Evolutionary conservation across 2,797 vertebrate species (phyloP).

Genomic region (Cyclura pinguis): DNA sequence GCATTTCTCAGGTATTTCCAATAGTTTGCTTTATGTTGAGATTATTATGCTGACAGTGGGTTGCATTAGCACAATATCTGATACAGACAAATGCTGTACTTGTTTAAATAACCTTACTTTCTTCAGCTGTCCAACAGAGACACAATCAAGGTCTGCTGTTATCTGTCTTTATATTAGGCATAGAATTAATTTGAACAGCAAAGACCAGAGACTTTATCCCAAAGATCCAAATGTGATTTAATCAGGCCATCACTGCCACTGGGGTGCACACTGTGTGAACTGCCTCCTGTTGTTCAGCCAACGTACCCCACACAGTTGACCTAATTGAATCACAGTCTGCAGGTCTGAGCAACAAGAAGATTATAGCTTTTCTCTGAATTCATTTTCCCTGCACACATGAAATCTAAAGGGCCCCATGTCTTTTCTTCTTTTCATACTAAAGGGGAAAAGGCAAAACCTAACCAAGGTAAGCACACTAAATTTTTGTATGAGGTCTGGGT

Average conservation of each 20-base stretch:
- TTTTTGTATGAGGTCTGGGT: background rate
- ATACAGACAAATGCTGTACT: slow-evolving; percentile 17
- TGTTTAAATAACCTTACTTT: slow-evolving; percentile 59
- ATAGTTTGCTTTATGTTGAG: slow-evolving; percentile 47
- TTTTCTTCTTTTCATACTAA: background rate
- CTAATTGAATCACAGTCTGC: slow-evolving; percentile 28
- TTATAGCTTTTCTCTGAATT: slow-evolving; percentile 53
- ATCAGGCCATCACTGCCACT: slow-evolving; percentile 62
- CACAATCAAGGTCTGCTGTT: slow-evolving; percentile 36
- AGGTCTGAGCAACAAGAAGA: slow-evolving; percentile 50
- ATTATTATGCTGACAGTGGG: background rate
- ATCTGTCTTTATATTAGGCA: slow-evolving; percentile 9
- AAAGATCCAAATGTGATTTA: slow-evolving; percentile 59
- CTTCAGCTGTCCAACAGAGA: slow-evolving; percentile 48
- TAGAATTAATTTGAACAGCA: slow-evolving; percentile 54
- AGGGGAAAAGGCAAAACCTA: slow-evolving; percentile 36
- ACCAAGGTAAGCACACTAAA: background rate
- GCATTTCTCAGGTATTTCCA: slow-evolving; percentile 65
- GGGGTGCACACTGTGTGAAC: slow-evolving; percentile 60
- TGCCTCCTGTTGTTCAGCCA: slow-evolving; percentile 56
- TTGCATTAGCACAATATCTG: slow-evolving; percentile 39
- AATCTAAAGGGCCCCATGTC: background rate
- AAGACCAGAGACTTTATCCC: slow-evolving; percentile 40
- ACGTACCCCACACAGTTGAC: slow-evolving; percentile 54
- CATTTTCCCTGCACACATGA: slow-evolving; percentile 20